A percentile compares a stretch with the other conserved stretches of the same genome.
Conservation (phyloP, 2,797 vertebrate species). For the Tachyglossus aculeatus region DNA sequence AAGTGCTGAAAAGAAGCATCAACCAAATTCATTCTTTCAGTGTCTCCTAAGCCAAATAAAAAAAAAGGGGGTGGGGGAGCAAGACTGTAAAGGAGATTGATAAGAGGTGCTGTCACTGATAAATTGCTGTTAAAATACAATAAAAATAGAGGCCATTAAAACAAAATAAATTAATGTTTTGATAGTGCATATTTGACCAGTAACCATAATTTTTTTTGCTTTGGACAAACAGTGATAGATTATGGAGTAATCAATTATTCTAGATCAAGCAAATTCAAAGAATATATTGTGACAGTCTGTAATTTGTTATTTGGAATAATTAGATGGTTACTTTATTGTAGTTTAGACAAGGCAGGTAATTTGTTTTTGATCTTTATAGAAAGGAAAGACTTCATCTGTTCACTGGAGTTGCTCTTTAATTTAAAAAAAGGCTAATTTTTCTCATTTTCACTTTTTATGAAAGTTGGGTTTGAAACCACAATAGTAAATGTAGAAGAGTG, state of each 20-base stretch:
- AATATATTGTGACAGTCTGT: conserved; percentile 68
- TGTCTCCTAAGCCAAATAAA: not conserved
- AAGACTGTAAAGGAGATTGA: conserved; percentile 56
- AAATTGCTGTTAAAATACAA: conserved; percentile 69
- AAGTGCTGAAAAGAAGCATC: conserved; percentile 9
- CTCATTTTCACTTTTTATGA: conserved; percentile 58
- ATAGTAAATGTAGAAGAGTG: conserved; percentile 35
- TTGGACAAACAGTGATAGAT: conserved; percentile 66
- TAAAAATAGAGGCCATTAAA: conserved; percentile 67
- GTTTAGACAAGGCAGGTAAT: conserved; percentile 66
- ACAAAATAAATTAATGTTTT: conserved; percentile 70
- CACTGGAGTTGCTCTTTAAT: conserved; percentile 68
- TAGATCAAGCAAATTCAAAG: conserved; percentile 70
- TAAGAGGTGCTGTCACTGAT: conserved; percentile 64
- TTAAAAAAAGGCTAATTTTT: conserved; percentile 67
- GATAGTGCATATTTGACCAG: conserved; percentile 57
- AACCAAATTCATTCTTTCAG: too few relatives aligned
- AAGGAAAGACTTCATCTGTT: conserved; percentile 71
- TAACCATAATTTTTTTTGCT: conserved; percentile 59
- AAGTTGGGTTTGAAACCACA: conserved; percentile 66
- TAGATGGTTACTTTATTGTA: conserved; percentile 71
- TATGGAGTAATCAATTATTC: conserved; percentile 68
- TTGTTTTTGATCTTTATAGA: conserved; percentile 71
- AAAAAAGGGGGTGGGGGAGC: conserved; percentile 50
- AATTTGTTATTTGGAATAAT: conserved; percentile 74